Evolutionary conservation across 1,140 invertebrate species (phyloP).

Genomic region (Linepithema humile): DNA sequence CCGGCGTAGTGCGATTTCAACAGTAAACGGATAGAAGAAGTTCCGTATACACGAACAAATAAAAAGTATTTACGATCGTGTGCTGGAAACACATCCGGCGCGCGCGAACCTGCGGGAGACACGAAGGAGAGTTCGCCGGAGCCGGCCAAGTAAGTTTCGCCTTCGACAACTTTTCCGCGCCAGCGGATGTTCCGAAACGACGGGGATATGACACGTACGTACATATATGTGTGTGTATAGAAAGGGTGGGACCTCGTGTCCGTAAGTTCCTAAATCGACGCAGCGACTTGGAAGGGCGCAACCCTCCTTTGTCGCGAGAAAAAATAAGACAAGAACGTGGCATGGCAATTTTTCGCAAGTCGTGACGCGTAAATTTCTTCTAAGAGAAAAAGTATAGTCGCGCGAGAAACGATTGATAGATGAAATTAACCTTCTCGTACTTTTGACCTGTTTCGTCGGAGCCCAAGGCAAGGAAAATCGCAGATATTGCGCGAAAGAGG

Average conservation of each 20-base stretch:
- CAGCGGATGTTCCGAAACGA: constrained; percentile 52
- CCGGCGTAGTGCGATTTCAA: constrained; percentile 47
- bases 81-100: constrained; percentile 58
- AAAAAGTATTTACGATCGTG: constrained; percentile 62
- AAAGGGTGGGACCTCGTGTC: background rate
- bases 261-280: constrained; percentile 36
- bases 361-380: background rate
- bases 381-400: background rate
- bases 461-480: background rate
- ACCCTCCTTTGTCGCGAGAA: constrained; percentile 40
- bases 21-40: constrained; percentile 58
- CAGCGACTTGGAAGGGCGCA: constrained; percentile 33
- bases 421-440: constrained; percentile 5
- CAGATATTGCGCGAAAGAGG: constrained; percentile 29
- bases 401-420: background rate
- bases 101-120: constrained; percentile 47
- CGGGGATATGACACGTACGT: constrained; percentile 51
- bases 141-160: constrained; percentile 53
- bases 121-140: constrained; percentile 47
- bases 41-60: constrained; percentile 57
- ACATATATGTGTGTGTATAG: background rate
- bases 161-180: constrained; percentile 55
- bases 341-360: background rate
- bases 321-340: constrained; percentile 27
- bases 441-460: background rate